Evolutionary conservation across 1,140 invertebrate genomes (phyloP).

Genomic region (Macrocentrus cingulum): DNA sequence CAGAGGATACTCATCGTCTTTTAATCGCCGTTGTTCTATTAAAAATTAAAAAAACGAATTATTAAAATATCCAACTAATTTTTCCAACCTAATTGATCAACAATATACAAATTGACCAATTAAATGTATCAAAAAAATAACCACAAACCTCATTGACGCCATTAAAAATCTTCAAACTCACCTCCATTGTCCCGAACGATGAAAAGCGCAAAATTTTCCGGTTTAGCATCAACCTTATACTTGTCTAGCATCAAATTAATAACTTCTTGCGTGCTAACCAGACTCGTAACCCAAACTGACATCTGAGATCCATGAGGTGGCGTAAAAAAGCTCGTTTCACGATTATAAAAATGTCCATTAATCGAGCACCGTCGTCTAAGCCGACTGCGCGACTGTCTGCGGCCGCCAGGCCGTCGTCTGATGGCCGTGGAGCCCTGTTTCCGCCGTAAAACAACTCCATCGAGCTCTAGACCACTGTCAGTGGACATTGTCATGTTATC

Average conservation of each 20-base stretch:
- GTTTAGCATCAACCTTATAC: conserved; percentile 81
- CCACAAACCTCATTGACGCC: conserved; percentile 4
- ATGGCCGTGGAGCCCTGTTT: conserved; percentile 69
- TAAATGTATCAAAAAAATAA: no score
- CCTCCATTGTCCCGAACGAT: conserved; percentile 82
- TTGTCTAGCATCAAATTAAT: conserved; percentile 85
- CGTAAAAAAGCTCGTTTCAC: conserved; percentile 85
- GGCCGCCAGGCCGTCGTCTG: conserved; percentile 68
- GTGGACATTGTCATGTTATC: conserved; percentile 58
- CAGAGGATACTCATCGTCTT: conserved; percentile 79
- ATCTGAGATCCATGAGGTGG: conserved; percentile 83
- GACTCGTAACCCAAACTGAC: conserved; percentile 81
- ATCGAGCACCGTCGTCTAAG: conserved; percentile 79
- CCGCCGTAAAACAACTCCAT: conserved; percentile 51
- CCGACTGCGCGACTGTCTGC: conserved; percentile 68
- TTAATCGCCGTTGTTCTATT: conserved; percentile 73
- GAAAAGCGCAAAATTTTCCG: conserved; percentile 80
- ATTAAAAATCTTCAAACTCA: conserved; percentile 45
- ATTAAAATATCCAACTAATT: conserved; percentile 20
- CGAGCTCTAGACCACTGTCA: conserved; percentile 55
- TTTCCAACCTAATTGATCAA: no score
- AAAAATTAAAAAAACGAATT: conserved; percentile 31
- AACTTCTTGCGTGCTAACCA: conserved; percentile 79
- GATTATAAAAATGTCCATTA: conserved; percentile 86
- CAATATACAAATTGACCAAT: no score